These are phyloP conservation scores for Andricus grossulariae DNA, from an alignment of 1,140 invertebrate genomes.

Conservation along the genomic window DNA sequence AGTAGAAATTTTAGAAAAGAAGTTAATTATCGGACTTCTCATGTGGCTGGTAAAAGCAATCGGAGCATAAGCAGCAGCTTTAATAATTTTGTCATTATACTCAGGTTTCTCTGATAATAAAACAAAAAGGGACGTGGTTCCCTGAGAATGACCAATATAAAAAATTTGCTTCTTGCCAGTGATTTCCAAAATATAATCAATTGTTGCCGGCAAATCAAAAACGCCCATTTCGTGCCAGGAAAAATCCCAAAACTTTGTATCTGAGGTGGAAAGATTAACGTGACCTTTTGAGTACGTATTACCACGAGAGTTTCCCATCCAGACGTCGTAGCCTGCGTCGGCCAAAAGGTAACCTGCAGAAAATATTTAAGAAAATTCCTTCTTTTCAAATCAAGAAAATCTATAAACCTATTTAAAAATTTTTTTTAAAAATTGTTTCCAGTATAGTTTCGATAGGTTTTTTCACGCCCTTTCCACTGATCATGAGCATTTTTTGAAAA, in stretches of 20 bases:
- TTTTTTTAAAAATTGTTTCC: too few species aligned
- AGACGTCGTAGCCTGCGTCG: constrained; percentile 68
- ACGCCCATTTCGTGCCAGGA: constrained; percentile 81
- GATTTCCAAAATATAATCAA: constrained; percentile 77
- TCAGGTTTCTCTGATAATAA: constrained; percentile 76
- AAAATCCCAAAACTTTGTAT: constrained; percentile 77
- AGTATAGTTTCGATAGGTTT: too few species aligned
- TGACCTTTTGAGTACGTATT: constrained; percentile 81
- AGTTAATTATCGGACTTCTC: constrained; percentile 62
- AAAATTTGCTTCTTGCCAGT: constrained; percentile 74
- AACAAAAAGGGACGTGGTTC: constrained; percentile 76
- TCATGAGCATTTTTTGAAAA: too few species aligned
- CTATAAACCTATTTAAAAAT: too few species aligned
- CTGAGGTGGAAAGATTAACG: constrained; percentile 74
- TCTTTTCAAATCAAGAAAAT: too few species aligned
- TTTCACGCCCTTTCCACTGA: too few species aligned
- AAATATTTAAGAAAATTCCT: neutral
- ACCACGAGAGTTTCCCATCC: constrained; percentile 79
- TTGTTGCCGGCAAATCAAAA: constrained; percentile 80
- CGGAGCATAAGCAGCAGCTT: constrained; percentile 69
- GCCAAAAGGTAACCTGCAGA: constrained; percentile 71
- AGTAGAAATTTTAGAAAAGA: constrained; percentile 56
- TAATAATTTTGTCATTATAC: constrained; percentile 75
- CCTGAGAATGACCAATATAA: constrained; percentile 81
- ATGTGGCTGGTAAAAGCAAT: constrained; percentile 69